Evolutionary conservation across 2,888 invertebrate genomes (phyloP).

Genomic region (Empis stercorea): DNA sequence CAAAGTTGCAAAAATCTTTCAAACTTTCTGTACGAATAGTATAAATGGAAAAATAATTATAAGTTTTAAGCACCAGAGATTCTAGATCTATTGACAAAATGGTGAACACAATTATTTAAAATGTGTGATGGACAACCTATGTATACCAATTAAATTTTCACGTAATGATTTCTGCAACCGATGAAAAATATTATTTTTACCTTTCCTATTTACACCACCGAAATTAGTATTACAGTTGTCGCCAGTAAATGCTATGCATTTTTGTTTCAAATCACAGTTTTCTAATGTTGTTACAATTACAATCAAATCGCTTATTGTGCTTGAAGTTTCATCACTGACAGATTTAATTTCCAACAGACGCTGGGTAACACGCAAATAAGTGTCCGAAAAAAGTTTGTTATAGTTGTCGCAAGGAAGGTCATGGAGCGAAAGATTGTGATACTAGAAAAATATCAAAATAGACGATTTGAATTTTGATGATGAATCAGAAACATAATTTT

Average conservation of each 20-base stretch:
- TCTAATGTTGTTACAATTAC: not conserved
- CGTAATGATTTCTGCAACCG: not conserved
- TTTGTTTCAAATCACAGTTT: not conserved
- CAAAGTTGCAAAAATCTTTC: conserved; percentile 6
- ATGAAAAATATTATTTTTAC: conserved; percentile 10
- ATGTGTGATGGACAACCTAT: not conserved
- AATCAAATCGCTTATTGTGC: not conserved
- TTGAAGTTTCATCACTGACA: no score
- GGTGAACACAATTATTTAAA: not conserved
- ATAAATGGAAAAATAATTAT: not conserved
- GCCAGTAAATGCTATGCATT: conserved; percentile 1
- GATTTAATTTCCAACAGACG: no score
- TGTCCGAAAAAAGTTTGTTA: no score
- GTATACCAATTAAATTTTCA: not conserved
- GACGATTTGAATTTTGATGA: no score
- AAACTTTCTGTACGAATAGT: conserved; percentile 6
- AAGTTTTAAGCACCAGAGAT: not conserved
- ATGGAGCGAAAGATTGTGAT: no score
- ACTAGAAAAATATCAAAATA: no score
- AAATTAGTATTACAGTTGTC: conserved; percentile 13
- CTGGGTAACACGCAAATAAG: no score
- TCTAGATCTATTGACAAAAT: not conserved
- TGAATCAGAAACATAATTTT: no score
- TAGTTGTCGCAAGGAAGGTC: no score
- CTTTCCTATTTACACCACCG: conserved; percentile 10